Percentiles rank a stretch among this genome's conserved stretches.
Evolutionary conservation across 2,113 vertebrate genomes (phyloP).

Genomic region (human): DNA sequence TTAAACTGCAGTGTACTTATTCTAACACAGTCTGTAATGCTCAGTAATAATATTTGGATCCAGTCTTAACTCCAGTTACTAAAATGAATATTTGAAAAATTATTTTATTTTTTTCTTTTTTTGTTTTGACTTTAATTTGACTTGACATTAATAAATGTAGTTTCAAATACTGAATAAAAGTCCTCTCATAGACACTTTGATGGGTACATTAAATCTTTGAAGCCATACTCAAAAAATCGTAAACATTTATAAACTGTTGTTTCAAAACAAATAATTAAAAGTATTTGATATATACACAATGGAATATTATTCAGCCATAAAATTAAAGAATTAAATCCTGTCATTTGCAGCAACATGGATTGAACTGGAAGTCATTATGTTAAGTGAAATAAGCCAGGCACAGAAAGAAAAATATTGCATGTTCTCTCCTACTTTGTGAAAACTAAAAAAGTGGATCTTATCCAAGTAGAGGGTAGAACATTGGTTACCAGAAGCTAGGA

Average conservation of each 20-base stretch:
- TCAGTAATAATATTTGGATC: background rate
- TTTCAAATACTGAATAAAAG: background rate
- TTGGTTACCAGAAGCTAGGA: background rate
- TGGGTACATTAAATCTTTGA: background rate
- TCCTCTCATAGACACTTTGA: background rate
- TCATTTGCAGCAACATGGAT: background rate
- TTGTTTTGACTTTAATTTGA: background rate
- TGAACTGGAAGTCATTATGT: background rate
- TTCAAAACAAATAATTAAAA: slow-evolving; percentile 11
- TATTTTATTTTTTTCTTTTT: background rate
- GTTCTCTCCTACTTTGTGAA: background rate
- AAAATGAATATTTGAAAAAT: background rate
- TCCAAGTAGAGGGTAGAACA: background rate
- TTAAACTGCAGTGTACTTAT: background rate
- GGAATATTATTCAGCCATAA: background rate
- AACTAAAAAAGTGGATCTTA: background rate
- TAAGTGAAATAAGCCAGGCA: background rate
- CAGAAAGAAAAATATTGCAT: background rate
- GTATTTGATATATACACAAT: background rate
- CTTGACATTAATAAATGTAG: background rate
- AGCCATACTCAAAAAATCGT: background rate
- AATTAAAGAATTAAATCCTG: background rate
- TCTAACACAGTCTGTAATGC: background rate
- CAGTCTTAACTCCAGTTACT: background rate
- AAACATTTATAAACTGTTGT: background rate